A percentile compares a stretch with the other conserved stretches of the same genome.
These are phyloP conservation scores for Monomorium pharaonis DNA, from an alignment of 1,140 invertebrate species.

Conservation along the genomic window DNA sequence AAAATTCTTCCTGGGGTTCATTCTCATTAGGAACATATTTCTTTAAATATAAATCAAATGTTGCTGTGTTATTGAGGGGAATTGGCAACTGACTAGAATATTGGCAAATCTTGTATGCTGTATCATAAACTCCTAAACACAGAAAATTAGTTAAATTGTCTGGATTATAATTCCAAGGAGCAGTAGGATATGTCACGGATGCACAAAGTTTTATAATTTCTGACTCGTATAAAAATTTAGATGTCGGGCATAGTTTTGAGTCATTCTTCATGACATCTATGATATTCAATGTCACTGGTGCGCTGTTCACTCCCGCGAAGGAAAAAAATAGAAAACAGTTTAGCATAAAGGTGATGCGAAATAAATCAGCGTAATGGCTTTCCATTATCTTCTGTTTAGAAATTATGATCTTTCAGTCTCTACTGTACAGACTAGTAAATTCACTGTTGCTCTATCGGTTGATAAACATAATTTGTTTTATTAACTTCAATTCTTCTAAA, in stretches of 20 bases:
- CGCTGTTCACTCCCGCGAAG: conserved; percentile 30
- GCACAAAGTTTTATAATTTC: conserved; percentile 28
- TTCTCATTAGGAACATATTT: neutral
- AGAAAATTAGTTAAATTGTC: neutral
- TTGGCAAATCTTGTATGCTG: conserved; percentile 55
- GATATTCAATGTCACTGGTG: neutral
- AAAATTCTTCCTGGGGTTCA: neutral
- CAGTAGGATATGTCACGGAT: conserved; percentile 13
- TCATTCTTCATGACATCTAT: conserved; percentile 52
- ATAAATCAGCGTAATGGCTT: neutral
- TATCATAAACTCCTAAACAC: conserved; percentile 66
- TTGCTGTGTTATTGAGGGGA: neutral
- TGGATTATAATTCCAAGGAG: neutral
- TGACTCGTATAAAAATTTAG: conserved; percentile 42
- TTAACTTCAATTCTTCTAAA: neutral
- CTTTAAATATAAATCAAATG: conserved; percentile 4
- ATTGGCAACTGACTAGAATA: neutral
- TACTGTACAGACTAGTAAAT: neutral
- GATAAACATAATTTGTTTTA: conserved; percentile 6
- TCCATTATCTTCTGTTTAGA: conserved; percentile 46
- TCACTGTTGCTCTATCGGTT: conserved; percentile 1
- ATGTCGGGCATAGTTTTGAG: neutral
- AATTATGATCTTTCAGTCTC: neutral
- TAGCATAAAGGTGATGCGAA: neutral
- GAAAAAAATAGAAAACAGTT: conserved; percentile 43